Conservation (phyloP, 2,888 invertebrate species). For the Ichneumoninae sp. region DNA sequence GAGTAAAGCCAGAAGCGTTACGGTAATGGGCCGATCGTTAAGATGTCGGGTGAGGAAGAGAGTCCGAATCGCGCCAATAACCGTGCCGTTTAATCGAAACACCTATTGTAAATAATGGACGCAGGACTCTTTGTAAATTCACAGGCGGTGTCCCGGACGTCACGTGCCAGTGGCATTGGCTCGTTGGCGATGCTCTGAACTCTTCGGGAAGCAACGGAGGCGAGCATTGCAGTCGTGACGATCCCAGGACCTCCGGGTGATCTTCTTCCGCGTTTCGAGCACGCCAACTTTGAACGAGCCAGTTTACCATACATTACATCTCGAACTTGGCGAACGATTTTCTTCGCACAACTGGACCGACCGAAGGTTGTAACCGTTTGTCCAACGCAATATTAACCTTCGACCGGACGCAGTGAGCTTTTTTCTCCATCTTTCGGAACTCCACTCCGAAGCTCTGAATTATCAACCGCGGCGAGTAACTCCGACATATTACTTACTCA, state of each 20-base stretch:
- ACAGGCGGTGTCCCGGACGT: slow-evolving; percentile 41
- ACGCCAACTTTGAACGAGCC: slow-evolving; percentile 38
- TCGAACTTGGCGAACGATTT: background rate
- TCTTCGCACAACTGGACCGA: background rate
- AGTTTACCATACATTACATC: background rate
- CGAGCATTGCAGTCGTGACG: slow-evolving; percentile 62
- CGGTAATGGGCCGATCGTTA: background rate
- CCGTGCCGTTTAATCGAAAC: background rate
- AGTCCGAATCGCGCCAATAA: background rate
- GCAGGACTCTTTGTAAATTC: slow-evolving; percentile 41
- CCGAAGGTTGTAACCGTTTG: background rate
- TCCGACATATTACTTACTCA: background rate
- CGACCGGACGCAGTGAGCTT: background rate
- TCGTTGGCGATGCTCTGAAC: slow-evolving; percentile 46
- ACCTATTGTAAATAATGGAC: slow-evolving; percentile 16
- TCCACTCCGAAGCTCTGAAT: too few species aligned
- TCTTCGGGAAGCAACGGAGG: slow-evolving; percentile 46
- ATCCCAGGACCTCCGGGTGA: slow-evolving; percentile 66
- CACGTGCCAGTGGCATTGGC: slow-evolving; percentile 27
- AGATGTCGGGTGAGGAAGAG: background rate
- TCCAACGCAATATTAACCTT: background rate
- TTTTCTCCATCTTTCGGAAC: background rate
- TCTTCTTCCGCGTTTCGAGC: slow-evolving; percentile 64
- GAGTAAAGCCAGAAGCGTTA: slow-evolving; percentile 8
- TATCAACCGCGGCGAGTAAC: background rate